These are phyloP conservation scores for Mellilla xanthometata DNA, from an alignment of 2,888 invertebrate species.

Conservation along the genomic window DNA sequence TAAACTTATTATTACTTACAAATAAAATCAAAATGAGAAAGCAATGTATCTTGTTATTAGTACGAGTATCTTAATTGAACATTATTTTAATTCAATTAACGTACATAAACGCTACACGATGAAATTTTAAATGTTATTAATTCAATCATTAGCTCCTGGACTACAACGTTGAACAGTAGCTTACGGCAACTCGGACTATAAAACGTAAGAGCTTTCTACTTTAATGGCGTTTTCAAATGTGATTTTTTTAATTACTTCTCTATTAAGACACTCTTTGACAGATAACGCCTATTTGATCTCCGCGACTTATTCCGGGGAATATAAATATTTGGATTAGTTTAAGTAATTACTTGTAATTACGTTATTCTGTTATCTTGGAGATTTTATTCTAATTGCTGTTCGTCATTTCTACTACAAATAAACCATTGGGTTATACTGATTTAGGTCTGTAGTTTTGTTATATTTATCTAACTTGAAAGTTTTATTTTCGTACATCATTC, in stretches of 20 bases:
- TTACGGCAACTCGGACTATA: slow-evolving; percentile 20
- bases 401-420: too few species aligned
- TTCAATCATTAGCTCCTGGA: not conserved
- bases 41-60: too few species aligned
- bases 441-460: too few species aligned
- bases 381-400: not conserved
- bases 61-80: too few species aligned
- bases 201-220: slow-evolving; percentile 31
- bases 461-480: too few species aligned
- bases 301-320: slow-evolving; percentile 26
- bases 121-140: not conserved
- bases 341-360: not conserved
- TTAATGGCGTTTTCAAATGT: slow-evolving; percentile 27
- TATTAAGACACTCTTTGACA: slow-evolving; percentile 25
- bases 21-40: too few species aligned
- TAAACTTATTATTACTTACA: too few species aligned
- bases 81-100: too few species aligned
- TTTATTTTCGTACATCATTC: too few species aligned
- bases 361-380: not conserved
- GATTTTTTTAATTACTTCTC: slow-evolving; percentile 31
- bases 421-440: too few species aligned
- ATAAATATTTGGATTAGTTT: slow-evolving; percentile 15
- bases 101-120: too few species aligned
- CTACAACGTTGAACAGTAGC: slow-evolving; percentile 29
- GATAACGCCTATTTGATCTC: slow-evolving; percentile 26